Conservation (phyloP, 2,113 vertebrate genomes). For the Phocoena sinus region DNA sequence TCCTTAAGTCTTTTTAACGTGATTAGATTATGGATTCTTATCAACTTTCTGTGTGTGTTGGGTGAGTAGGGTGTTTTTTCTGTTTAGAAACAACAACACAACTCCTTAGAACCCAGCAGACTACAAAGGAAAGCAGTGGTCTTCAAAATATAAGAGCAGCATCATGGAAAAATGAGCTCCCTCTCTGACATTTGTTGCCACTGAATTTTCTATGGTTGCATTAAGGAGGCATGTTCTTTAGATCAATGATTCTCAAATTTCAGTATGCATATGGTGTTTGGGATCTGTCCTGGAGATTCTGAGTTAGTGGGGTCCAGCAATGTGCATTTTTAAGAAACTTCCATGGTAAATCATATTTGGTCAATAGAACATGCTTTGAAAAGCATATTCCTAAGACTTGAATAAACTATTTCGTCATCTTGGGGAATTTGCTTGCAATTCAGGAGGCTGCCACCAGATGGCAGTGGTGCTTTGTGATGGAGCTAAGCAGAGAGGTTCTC, state of each 20-base stretch:
- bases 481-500: neutral
- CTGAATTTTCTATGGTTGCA: neutral
- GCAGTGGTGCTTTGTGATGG: conserved; percentile 24
- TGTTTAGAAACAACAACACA: neutral
- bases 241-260: neutral
- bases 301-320: neutral
- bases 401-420: neutral
- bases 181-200: neutral
- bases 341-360: neutral
- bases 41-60: neutral
- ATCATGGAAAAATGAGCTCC: neutral
- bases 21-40: neutral
- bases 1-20: neutral
- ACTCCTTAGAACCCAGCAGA: neutral
- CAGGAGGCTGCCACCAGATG: conserved; percentile 16
- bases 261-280: neutral
- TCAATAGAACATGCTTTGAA: neutral
- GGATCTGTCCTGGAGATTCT: neutral
- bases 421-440: conserved; percentile 31
- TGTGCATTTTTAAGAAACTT: neutral
- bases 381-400: neutral
- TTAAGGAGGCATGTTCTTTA: neutral
- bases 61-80: neutral
- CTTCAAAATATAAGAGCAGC: neutral
- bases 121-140: neutral